Evolutionary conservation across 2,113 vertebrate species (phyloP), one percentile per base, ranked within the genome.

Genomic region (Ptychochromis oligacanthus): DNA sequence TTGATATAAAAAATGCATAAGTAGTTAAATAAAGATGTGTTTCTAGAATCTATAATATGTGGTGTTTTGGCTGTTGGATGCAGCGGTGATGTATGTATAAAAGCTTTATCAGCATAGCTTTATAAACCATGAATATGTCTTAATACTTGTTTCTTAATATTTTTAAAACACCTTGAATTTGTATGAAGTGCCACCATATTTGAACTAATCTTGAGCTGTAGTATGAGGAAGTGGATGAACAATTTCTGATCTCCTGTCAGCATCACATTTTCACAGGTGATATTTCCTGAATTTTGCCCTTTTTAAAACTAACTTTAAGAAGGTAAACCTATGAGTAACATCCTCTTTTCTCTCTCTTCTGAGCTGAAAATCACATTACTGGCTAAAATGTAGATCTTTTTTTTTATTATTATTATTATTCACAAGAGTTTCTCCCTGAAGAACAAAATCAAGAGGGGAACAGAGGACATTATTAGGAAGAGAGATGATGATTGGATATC

Each of bases 351-450:
- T 5, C 0, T 52, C 3, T 20, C 10, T 49, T 70, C 40, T 28
- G 24, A 7, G 18, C 46, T 9, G 40, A 49, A 49, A 49, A 43
- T 12, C 24, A 4, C 24, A 10, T 70, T 12, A 49, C 15, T 70
- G 24, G 0, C 0, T 52, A 0, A 31, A 31, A 31, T 31, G 4
- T n/a, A n/a, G n/a, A n/a, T n/a, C n/a, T n/a, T n/a, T n/a, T n/a
- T n/a, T n/a, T n/a, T n/a, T n/a, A n/a, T n/a, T n/a, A 31, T 31
- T 31, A 3, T 31, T 31, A 31, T 31, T 31, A 31, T 31, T 31
- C 28, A 31, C 28, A 31, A 31, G 28, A 28, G 9, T n/a, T 55
- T 55, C 52, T 70, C 17, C 65, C 24, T 20, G 24, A 49, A 49
- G 64, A 70, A 70, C 24, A 52, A 28, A 70, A 70, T n/a, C 18